Base-by-base conservation (phyloP, 2,888 invertebrate genomes). In the Erebia palarica region DNA sequence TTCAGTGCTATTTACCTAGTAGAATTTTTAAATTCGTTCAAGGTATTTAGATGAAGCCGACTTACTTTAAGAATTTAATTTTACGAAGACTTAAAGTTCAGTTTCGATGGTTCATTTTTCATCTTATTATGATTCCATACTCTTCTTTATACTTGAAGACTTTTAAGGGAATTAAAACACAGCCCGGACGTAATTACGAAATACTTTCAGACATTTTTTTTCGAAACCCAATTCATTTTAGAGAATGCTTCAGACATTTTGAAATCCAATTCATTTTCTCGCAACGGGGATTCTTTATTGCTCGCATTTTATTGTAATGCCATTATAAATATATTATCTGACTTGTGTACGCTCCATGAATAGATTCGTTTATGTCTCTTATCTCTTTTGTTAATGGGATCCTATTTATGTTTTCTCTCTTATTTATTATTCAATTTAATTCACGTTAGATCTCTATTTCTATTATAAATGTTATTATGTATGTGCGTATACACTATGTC, bases 261-360 rank as follows among this genome's bases (percentile, higher is more conserved):
- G 42, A 61, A 44, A 61, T 13, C 44, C 42, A 61, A 61, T 61
- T 61, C 61, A 61, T 61, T 61, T 44, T 13, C 18, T 18, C 61
- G 47, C 44, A 44, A 44, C 61, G 61, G 16, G 44, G 16, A 61
- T 47, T 61, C 44, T 47, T 44, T 61, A 60, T 18, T 11, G 36
- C n/a, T 60, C 60, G 42, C 42, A 60, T 60, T 60, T 60, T 60
- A 60, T 44, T 60, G 44, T 60, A 42, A 61, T 61, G 44, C 61
- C 61, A 61, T 61, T 59, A 59, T 59, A 59, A 36, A 36, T 59
- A 18, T 53, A 58, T 58, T 60, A 44, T 60, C 44, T 61, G 61
- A 61, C 61, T 61, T 47, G 61, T 61, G 61, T 47, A 18, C n/a
- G 11, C 44, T 44, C 44, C 3, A 11, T 11, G 61, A 60, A 60